Conservation (phyloP, 2,113 vertebrate genomes). For the Chloebia gouldiae region DNA sequence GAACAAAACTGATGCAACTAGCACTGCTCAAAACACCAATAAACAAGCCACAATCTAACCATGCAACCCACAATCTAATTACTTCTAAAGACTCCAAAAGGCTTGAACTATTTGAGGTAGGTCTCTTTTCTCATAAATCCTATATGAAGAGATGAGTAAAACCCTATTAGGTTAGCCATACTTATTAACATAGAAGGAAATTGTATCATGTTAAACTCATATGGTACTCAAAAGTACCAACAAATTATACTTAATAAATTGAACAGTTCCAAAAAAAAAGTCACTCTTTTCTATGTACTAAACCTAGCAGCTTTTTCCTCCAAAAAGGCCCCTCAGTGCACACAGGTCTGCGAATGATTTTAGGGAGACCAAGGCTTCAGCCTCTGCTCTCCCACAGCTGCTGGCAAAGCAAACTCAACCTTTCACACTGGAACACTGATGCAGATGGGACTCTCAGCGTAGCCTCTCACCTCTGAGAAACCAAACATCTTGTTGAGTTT, state of each 20-base stretch:
- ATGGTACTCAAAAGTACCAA: background rate
- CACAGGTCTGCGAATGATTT: background rate
- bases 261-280: background rate
- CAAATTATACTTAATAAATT: background rate
- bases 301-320: background rate
- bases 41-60: slow-evolving; percentile 34
- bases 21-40: background rate
- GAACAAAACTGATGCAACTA: background rate
- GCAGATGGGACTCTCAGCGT: background rate
- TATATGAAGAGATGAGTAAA: background rate
- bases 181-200: background rate
- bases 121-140: background rate
- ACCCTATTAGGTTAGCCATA: background rate
- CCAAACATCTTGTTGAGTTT: background rate
- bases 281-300: background rate
- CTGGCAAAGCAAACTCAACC: background rate
- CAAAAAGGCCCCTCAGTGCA: background rate
- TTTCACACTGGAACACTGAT: fast-evolving
- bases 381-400: background rate
- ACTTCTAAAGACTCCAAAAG: slow-evolving; percentile 7
- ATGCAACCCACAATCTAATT: slow-evolving; percentile 45
- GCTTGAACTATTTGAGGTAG: slow-evolving; percentile 21
- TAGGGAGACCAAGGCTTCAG: background rate
- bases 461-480: background rate
- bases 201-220: background rate